Evolutionary conservation across 1,140 invertebrate species (phyloP).

Genomic region (Choristoneura fumiferana): DNA sequence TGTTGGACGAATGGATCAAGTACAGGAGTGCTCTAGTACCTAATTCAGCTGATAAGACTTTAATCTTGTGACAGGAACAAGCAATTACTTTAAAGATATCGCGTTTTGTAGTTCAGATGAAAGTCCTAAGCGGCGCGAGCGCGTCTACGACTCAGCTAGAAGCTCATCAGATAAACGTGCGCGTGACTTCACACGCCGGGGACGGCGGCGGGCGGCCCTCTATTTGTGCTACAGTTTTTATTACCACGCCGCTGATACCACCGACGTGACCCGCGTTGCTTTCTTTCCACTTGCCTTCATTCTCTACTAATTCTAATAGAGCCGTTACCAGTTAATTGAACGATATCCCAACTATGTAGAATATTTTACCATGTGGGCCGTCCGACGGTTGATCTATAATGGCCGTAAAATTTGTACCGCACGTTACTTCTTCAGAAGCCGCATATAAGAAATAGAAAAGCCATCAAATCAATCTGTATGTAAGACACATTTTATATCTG

Average conservation of each 20-base stretch:
- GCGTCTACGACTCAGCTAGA: conserved; percentile 18
- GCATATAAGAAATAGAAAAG: conserved; percentile 42
- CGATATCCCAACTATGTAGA: conserved; percentile 12
- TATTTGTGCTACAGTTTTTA: conserved; percentile 20
- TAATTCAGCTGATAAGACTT: too few relatives aligned
- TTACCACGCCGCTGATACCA: conserved; percentile 6
- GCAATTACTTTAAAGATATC: background rate
- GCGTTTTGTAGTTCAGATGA: background rate
- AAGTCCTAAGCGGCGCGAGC: background rate
- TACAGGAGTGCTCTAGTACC: too few relatives aligned
- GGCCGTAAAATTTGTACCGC: conserved; percentile 42
- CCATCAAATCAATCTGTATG: conserved; percentile 38
- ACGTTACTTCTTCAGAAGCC: conserved; percentile 52
- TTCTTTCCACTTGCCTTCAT: conserved; percentile 7
- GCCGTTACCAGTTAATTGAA: conserved; percentile 16
- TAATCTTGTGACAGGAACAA: too few relatives aligned
- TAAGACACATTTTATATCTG: conserved; percentile 46
- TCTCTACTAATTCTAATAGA: background rate
- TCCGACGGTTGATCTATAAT: conserved; percentile 41
- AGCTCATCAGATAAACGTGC: conserved; percentile 36
- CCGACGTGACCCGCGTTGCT: conserved; percentile 16
- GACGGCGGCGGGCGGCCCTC: conserved; percentile 8
- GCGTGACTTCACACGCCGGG: conserved; percentile 35
- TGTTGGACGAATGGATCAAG: too few relatives aligned
- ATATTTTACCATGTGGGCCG: conserved; percentile 9